A percentile compares a stretch with the other conserved stretches of the same genome.
Evolutionary conservation across 2,113 vertebrate genomes (phyloP).

Genomic region (Hippocampus comes): DNA sequence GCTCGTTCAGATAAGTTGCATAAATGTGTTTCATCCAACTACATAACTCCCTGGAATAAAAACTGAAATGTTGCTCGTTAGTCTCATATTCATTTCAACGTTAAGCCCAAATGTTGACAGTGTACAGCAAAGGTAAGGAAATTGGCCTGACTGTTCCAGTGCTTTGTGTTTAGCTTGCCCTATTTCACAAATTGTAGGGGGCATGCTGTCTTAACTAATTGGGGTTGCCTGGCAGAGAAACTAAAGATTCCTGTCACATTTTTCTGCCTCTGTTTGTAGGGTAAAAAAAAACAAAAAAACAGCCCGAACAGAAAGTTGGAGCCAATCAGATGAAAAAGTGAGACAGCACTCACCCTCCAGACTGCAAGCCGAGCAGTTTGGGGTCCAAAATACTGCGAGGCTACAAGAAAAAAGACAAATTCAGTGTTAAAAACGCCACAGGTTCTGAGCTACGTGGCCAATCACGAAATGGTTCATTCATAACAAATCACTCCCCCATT

Average conservation of each 20-base stretch:
- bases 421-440: conserved; percentile 22
- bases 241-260: conserved; percentile 12
- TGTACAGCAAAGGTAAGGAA: neutral
- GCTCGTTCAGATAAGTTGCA: too few relatives aligned
- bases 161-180: neutral
- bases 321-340: conserved; percentile 27
- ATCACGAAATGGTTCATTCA: conserved; percentile 13
- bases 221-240: conserved; percentile 9
- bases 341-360: conserved; percentile 65
- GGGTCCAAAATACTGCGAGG: conserved; percentile 67
- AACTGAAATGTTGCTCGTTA: too few relatives aligned
- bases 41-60: too few relatives aligned
- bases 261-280: neutral
- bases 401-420: conserved; percentile 46
- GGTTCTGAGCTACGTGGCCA: neutral
- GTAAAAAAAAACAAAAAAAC: conserved; percentile 11
- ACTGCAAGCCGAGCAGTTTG: conserved; percentile 68
- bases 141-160: neutral
- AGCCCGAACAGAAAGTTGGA: conserved; percentile 20
- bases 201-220: conserved; percentile 1
- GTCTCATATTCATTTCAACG: neutral
- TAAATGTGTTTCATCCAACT: too few relatives aligned
- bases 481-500: conserved; percentile 16
- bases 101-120: neutral
- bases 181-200: conserved; percentile 14